A percentile compares a stretch with the other conserved stretches of the same genome.
Conservation (phyloP, 1,140 invertebrate species). For the Drosophila paulistorum region DNA sequence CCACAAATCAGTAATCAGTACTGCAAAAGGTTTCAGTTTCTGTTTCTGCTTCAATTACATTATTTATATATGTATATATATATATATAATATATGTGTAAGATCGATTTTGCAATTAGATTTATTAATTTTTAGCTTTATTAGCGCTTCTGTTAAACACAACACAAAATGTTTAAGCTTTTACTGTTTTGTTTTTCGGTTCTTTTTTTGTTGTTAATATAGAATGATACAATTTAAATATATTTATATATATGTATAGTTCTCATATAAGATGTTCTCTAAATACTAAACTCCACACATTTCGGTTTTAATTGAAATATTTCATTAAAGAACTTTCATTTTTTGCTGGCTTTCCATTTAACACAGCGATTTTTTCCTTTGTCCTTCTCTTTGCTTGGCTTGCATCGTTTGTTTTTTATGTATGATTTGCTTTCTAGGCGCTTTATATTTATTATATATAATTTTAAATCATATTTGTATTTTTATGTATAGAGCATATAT, state of each 20-base stretch:
- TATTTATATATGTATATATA: constrained; percentile 4
- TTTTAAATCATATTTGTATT: constrained; percentile 50
- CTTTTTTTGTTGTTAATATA: constrained; percentile 16
- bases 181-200: background rate
- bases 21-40: constrained; percentile 58
- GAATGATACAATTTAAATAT: constrained; percentile 48
- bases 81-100: constrained; percentile 10
- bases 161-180: constrained; percentile 49
- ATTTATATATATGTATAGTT: constrained; percentile 39
- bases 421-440: constrained; percentile 41
- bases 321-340: constrained; percentile 19
- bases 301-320: constrained; percentile 13
- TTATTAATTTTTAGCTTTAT: constrained; percentile 24
- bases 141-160: constrained; percentile 37
- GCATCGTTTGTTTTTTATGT: constrained; percentile 22
- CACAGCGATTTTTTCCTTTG: constrained; percentile 5
- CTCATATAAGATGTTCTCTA: constrained; percentile 37
- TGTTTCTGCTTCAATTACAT: constrained; percentile 20
- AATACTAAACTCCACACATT: constrained; percentile 33
- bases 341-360: constrained; percentile 29
- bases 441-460: constrained; percentile 47
- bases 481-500: constrained; percentile 29
- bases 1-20: constrained; percentile 63
- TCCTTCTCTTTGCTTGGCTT: constrained; percentile 6
- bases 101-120: constrained; percentile 11